Evolutionary conservation across 2,888 invertebrate genomes (phyloP).

Genomic region (Sinodicranocentrus sp.): DNA sequence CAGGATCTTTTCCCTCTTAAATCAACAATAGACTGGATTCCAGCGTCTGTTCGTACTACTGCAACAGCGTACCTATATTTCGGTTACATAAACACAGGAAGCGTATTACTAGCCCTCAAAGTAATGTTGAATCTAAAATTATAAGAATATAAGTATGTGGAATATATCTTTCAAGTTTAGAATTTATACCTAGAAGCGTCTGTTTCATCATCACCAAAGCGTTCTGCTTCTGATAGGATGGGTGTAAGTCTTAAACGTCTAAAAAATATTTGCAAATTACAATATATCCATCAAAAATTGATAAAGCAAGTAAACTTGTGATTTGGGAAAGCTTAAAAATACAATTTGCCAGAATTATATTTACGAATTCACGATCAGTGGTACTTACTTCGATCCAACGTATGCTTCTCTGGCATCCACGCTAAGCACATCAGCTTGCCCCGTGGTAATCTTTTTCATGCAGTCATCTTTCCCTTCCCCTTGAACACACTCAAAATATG

Average conservation of each 20-base stretch:
- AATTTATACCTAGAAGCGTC: slow-evolving; percentile 71
- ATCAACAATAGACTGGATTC: slow-evolving; percentile 75
- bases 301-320: too few species aligned
- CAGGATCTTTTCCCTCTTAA: slow-evolving; percentile 75
- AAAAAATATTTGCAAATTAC: background rate
- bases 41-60: slow-evolving; percentile 74
- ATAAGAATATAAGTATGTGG: too few species aligned
- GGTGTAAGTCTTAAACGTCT: slow-evolving; percentile 74
- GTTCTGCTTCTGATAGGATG: slow-evolving; percentile 74
- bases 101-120: background rate
- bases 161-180: too few species aligned
- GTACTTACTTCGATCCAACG: slow-evolving; percentile 83
- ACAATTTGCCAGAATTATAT: too few species aligned
- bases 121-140: too few species aligned
- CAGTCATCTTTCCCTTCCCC: slow-evolving; percentile 85
- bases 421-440: slow-evolving; percentile 86
- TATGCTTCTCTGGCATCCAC: slow-evolving; percentile 86
- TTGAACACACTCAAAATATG: slow-evolving; percentile 87
- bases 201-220: slow-evolving; percentile 76
- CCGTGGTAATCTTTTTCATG: slow-evolving; percentile 83
- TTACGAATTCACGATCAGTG: too few species aligned
- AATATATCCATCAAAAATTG: too few species aligned
- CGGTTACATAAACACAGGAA: background rate
- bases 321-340: too few species aligned
- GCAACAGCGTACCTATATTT: slow-evolving; percentile 71